phyloP scores from a whole-genome alignment of 2,797 vertebrate species.

The Thaleichthys pacificus region DNA sequence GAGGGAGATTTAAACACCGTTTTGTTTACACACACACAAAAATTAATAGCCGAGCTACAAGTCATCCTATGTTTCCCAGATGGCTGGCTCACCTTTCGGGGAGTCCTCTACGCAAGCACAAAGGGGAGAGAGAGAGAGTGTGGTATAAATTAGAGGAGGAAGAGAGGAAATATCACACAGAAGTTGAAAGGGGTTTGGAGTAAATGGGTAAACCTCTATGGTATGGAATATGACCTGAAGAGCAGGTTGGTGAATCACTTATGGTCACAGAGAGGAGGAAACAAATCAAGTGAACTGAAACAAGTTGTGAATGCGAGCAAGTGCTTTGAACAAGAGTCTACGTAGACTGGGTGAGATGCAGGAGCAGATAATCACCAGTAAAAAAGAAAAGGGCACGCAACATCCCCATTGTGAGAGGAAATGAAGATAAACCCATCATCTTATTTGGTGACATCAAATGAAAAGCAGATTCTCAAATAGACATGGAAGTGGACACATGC shows the following conservation, averaged over 20 bases:
- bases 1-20: no score
- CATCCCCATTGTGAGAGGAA: no score
- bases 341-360: background rate
- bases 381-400: no score
- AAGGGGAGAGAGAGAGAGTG: constrained; percentile 5
- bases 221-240: no score
- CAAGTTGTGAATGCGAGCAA: no score
- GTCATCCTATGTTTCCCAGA: background rate
- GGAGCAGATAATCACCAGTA: background rate
- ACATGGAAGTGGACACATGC: no score
- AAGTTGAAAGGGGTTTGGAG: background rate
- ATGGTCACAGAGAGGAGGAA: background rate
- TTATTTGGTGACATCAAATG: no score
- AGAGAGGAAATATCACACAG: background rate
- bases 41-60: no score
- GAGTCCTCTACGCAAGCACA: constrained; percentile 82
- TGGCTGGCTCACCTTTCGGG: constrained; percentile 83
- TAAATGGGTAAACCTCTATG: background rate
- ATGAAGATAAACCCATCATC: no score
- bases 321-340: background rate
- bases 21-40: no score
- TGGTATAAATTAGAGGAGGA: background rate
- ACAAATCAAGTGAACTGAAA: background rate
- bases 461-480: no score
- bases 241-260: background rate